Evolutionary conservation across 1,140 invertebrate species (phyloP).

Genomic region (Planococcus citri): DNA sequence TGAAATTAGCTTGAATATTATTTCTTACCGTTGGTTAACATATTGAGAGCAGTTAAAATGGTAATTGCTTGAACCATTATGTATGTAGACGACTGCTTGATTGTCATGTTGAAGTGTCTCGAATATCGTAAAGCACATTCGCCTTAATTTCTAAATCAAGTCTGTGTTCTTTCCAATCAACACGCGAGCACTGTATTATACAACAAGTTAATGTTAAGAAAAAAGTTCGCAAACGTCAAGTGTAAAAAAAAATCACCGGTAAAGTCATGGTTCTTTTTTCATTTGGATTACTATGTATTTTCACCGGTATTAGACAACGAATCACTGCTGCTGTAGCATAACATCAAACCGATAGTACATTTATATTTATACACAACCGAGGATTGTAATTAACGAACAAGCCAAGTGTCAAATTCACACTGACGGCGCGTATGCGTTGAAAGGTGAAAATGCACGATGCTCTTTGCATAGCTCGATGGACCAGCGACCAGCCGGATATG

Average conservation of each 20-base stretch:
- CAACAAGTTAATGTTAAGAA: not conserved
- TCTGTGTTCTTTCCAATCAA: not conserved
- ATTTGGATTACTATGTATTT: too few species aligned
- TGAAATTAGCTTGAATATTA: too few species aligned
- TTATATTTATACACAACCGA: not conserved
- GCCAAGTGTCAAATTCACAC: not conserved
- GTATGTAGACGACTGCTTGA: constrained; percentile 39
- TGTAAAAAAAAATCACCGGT: not conserved
- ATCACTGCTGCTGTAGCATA: too few species aligned
- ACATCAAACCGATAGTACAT: not conserved
- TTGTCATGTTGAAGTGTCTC: constrained; percentile 41
- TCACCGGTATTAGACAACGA: too few species aligned
- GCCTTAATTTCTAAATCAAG: not conserved
- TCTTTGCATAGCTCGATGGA: not conserved
- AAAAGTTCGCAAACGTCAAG: not conserved
- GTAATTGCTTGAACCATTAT: constrained; percentile 71
- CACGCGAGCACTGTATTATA: not conserved
- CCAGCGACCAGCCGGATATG: constrained; percentile 11
- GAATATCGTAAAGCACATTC: not conserved
- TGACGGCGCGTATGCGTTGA: not conserved
- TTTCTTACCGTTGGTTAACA: constrained; percentile 61
- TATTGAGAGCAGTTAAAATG: constrained; percentile 65
- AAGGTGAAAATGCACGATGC: not conserved
- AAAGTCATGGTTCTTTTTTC: too few species aligned
- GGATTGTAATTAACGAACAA: not conserved